Conservation (phyloP, 2,797 vertebrate genomes). For the Ctenopoma kingsleyae region DNA sequence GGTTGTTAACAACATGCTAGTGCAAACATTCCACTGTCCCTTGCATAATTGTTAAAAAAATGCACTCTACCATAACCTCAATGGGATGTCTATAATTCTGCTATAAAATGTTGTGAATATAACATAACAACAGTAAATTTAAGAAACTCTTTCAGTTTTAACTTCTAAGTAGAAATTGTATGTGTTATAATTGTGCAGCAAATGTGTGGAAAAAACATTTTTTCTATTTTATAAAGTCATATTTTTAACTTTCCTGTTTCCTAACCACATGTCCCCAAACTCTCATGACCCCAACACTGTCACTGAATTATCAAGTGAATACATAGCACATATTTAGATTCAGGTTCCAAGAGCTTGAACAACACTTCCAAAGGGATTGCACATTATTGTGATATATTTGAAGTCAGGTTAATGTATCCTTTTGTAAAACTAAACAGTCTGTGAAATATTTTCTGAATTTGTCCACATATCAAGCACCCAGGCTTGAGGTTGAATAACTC, state of each 20-base stretch:
- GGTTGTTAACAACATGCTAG: constrained; percentile 45
- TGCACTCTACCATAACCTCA: not conserved
- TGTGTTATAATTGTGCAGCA: not conserved
- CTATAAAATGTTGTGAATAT: not conserved
- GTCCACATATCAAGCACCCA: not conserved
- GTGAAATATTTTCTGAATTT: constrained; percentile 5
- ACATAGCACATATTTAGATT: not conserved
- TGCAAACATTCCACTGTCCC: constrained; percentile 44
- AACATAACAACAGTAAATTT: not conserved
- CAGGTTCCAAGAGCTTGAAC: too few relatives aligned
- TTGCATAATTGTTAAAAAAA: constrained; percentile 41
- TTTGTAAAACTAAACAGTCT: not conserved
- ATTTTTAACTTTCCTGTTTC: not conserved
- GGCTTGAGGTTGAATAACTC: not conserved
- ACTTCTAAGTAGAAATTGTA: not conserved
- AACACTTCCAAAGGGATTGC: not conserved
- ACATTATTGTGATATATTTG: constrained; percentile 36
- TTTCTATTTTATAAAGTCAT: not conserved
- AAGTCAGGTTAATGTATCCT: constrained; percentile 17
- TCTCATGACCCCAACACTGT: constrained; percentile 27
- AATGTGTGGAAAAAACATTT: not conserved
- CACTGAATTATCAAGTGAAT: constrained; percentile 27
- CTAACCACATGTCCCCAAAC: constrained; percentile 21
- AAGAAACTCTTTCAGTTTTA: not conserved
- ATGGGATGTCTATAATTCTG: not conserved